phyloP scores from a whole-genome alignment of 2,113 vertebrate species.

The Chlorodrepanis virens region DNA sequence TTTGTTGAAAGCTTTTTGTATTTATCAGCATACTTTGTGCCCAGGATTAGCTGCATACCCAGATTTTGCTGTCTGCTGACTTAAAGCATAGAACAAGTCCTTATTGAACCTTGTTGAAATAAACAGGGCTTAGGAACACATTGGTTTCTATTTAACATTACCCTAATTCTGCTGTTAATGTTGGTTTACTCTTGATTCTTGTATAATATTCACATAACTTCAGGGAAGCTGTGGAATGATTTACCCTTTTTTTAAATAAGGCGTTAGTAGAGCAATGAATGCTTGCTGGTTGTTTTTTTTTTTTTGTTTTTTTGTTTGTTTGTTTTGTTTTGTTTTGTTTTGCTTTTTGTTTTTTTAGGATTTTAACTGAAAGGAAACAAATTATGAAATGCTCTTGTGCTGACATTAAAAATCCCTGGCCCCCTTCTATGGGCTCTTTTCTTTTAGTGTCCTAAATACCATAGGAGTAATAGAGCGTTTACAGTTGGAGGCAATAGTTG shows the following conservation, averaged over 20 bases:
- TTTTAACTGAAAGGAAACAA: slow-evolving; percentile 12
- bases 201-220: background rate
- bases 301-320: too few species aligned
- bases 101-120: background rate
- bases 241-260: background rate
- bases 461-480: slow-evolving; percentile 38
- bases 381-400: background rate
- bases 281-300: background rate
- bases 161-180: background rate
- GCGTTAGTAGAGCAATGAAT: background rate
- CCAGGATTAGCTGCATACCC: background rate
- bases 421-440: slow-evolving; percentile 27
- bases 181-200: background rate
- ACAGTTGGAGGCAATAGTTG: slow-evolving; percentile 26
- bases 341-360: background rate
- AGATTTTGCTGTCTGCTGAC: background rate
- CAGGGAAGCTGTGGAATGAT: background rate
- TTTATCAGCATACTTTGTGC: background rate
- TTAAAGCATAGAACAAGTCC: background rate
- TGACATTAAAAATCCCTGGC: slow-evolving; percentile 29
- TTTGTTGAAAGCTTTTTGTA: background rate
- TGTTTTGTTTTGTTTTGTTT: background rate
- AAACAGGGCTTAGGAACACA: background rate
- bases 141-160: background rate
- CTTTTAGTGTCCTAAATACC: slow-evolving; percentile 50